Evolutionary conservation across 2,888 invertebrate species (phyloP).

Genomic region (Neelides folsomi): DNA sequence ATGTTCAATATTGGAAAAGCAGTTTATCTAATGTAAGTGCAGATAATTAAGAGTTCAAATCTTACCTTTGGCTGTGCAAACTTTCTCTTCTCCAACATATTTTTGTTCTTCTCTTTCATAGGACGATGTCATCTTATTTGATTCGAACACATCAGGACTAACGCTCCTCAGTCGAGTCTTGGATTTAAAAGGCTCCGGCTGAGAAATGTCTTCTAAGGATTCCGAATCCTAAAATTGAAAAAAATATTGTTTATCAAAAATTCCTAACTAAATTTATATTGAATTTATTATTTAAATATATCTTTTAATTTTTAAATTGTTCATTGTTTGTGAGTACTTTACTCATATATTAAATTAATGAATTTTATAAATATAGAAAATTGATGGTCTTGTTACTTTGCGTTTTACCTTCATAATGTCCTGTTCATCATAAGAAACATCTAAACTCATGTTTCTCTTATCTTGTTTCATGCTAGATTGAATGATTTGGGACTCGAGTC

Average conservation of each 20-base stretch:
- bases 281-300: not conserved
- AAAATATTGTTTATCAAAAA: too few species aligned
- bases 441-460: slow-evolving; percentile 46
- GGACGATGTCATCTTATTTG: slow-evolving; percentile 28
- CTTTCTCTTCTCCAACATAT: slow-evolving; percentile 33
- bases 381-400: too few species aligned
- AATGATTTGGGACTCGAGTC: slow-evolving; percentile 27
- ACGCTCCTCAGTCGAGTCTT: slow-evolving; percentile 17
- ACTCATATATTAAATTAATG: too few species aligned
- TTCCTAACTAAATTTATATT: not conserved
- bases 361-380: too few species aligned
- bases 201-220: slow-evolving; percentile 40
- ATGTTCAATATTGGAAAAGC: not conserved
- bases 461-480: slow-evolving; percentile 35
- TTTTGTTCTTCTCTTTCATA: slow-evolving; percentile 33
- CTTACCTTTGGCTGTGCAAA: slow-evolving; percentile 26
- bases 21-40: not conserved
- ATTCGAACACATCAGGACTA: slow-evolving; percentile 23
- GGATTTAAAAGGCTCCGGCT: slow-evolving; percentile 27
- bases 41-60: not conserved
- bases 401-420: slow-evolving; percentile 55
- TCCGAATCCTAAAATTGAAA: slow-evolving; percentile 39
- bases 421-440: slow-evolving; percentile 46
- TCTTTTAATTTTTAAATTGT: too few species aligned
- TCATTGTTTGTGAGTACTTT: slow-evolving; percentile 1